Evolutionary conservation across 2,888 invertebrate species (phyloP), one percentile per base, ranked within the genome.

Genomic region (Caenorhabditis sp.): DNA sequence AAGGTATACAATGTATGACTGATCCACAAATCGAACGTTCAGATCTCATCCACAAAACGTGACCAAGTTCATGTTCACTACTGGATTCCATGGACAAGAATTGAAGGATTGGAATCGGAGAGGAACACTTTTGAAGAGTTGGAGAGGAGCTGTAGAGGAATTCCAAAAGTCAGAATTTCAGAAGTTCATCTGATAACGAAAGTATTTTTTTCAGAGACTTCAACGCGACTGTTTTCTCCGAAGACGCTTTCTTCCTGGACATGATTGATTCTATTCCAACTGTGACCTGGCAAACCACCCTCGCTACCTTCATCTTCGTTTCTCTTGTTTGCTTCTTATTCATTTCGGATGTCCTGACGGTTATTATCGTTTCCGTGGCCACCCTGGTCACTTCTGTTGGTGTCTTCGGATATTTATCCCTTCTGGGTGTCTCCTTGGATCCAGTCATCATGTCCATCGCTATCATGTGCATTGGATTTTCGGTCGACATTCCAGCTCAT

Each of bases 1-100:
- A 7, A 58, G 64, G n/a, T 26, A 5, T 12, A 16, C 19, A 16
- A 1, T 19, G 24, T 19, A 8, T 28, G 12, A 41, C 44, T 10
- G 26, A 54, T 38, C 24, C 16, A n/a, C 6, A 38, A 2, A 10
- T 2, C 6, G 6, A 38, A 38, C 6, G 2, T 72, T 31, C 51
- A 75, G 74, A 66, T 61, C 77, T 1, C 68, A 80, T 49, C 74
- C 72, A 12, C 38, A 74, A 1, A 73, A 84, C 44, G 74, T 89
- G 12, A 77, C 85, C 6, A 86, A 84, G 19, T 90, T 89, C 85
- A 83, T 90, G 83, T 85, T 90, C 64, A 86, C 85, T 1, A 89
- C 88, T 6, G 89, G 87, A 63, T 89, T 81, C 47, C 82, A 84
- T 51, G 88, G 88, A 6, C 54, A 85, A 24, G 75, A 84, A 12